Evolutionary conservation across 1,140 invertebrate species (phyloP).

Genomic region (Agraylea sexmaculata): DNA sequence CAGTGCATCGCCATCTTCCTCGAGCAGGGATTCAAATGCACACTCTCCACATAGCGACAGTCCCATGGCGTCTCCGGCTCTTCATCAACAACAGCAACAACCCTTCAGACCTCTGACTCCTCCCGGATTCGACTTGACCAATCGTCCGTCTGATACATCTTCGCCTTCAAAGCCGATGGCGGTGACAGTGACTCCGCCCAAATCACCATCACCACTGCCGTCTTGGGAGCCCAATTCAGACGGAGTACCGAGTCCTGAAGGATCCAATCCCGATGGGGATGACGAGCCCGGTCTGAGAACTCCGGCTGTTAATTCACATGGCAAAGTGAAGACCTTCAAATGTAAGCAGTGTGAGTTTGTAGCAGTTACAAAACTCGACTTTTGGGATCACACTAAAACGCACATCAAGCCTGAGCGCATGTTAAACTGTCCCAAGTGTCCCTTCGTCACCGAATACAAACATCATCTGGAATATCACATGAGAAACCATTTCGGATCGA

Average conservation of each 20-base stretch:
- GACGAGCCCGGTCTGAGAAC: constrained; percentile 53
- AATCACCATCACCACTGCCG: constrained; percentile 39
- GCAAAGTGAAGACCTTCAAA: constrained; percentile 76
- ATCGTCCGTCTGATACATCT: constrained; percentile 30
- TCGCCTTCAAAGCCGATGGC: constrained; percentile 25
- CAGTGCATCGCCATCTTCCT: constrained; percentile 37
- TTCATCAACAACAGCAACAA: constrained; percentile 26
- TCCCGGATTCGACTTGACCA: constrained; percentile 35
- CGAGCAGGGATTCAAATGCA: constrained; percentile 36
- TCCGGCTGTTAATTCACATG: constrained; percentile 67
- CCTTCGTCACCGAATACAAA: constrained; percentile 97
- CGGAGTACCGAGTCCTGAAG: constrained; percentile 35
- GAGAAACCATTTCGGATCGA: constrained; percentile 88
- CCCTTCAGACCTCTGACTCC: constrained; percentile 33
- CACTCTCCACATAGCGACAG: constrained; percentile 34
- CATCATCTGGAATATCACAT: constrained; percentile 98
- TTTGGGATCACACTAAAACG: constrained; percentile 80
- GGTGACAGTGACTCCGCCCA: constrained; percentile 38
- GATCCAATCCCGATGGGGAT: constrained; percentile 42
- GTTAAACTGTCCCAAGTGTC: constrained; percentile 81
- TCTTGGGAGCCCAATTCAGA: constrained; percentile 31
- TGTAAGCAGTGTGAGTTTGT: constrained; percentile 88
- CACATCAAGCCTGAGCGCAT: constrained; percentile 93
- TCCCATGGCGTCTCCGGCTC: constrained; percentile 15
- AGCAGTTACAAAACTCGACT: constrained; percentile 78